These are phyloP conservation scores for Pachycephala philippinensis DNA, from an alignment of 2,113 vertebrate genomes.

Conservation along the genomic window DNA sequence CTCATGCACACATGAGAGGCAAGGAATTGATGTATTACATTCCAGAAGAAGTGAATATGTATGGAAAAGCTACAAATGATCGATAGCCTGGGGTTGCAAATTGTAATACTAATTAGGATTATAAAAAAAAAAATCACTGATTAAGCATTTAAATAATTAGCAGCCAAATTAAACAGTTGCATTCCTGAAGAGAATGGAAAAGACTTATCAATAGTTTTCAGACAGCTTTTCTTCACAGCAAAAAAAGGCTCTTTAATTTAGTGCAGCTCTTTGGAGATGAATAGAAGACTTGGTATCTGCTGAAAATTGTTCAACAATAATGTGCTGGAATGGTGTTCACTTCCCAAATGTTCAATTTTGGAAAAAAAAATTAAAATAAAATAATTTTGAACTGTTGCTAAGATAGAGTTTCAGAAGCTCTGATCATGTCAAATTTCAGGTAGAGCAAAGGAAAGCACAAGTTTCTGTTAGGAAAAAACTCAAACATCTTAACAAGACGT, in stretches of 20 bases:
- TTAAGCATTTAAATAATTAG: constrained; percentile 10
- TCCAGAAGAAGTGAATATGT: not conserved
- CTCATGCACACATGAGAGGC: not conserved
- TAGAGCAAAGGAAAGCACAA: not conserved
- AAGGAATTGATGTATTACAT: not conserved
- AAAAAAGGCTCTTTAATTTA: not conserved
- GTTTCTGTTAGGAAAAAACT: not conserved
- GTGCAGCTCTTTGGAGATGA: not conserved
- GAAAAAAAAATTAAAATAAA: not conserved
- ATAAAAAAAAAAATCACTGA: not conserved
- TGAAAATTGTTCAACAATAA: not conserved
- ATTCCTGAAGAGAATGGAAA: not conserved
- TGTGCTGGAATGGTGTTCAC: not conserved
- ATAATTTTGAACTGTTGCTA: not conserved
- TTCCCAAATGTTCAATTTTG: not conserved
- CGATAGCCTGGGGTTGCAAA: not conserved
- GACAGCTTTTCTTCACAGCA: not conserved
- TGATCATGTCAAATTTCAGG: not conserved
- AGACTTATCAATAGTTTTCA: not conserved
- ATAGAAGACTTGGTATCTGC: not conserved
- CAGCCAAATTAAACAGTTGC: not conserved
- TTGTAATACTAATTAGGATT: not conserved
- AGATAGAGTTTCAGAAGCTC: not conserved
- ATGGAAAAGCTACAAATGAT: not conserved
- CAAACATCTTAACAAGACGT: not conserved